phyloP scores from a whole-genome alignment of 2,888 invertebrate species.

The Lasioglossum lativentre region DNA sequence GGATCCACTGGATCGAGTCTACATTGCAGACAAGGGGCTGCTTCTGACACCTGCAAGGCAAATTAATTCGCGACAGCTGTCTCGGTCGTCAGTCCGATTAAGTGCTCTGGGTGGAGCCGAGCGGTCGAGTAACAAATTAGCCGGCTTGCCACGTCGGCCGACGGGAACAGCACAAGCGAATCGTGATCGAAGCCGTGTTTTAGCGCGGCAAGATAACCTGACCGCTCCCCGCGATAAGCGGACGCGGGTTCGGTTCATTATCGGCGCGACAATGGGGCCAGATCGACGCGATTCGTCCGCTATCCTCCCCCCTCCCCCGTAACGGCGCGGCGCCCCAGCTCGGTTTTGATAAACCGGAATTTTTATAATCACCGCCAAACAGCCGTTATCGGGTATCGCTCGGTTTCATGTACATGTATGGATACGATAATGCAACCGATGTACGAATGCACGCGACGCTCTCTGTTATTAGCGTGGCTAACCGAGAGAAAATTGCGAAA shows the following conservation, averaged over 20 bases:
- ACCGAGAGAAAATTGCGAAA: background rate
- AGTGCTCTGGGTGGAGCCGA: constrained; percentile 61
- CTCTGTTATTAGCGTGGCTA: background rate
- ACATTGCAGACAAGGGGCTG: constrained; percentile 42
- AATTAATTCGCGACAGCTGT: constrained; percentile 79
- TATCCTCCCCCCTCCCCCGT: background rate
- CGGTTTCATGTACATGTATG: background rate
- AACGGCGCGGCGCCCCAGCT: constrained; percentile 16
- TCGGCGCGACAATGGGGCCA: constrained; percentile 52
- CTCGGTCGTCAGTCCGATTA: constrained; percentile 70
- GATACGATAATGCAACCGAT: constrained; percentile 23
- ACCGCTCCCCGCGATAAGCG: constrained; percentile 46
- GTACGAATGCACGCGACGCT: background rate
- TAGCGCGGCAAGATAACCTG: constrained; percentile 41
- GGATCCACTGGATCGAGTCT: constrained; percentile 33
- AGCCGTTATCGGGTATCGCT: constrained; percentile 37
- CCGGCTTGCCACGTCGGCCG: constrained; percentile 29
- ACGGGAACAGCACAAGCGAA: constrained; percentile 26
- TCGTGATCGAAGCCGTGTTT: constrained; percentile 38
- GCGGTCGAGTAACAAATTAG: constrained; percentile 66
- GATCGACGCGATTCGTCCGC: constrained; percentile 44
- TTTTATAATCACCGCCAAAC: constrained; percentile 42
- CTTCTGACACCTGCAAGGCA: constrained; percentile 73
- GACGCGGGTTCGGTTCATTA: constrained; percentile 40
- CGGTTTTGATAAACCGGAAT: constrained; percentile 41